phyloP scores from a whole-genome alignment of 2,113 vertebrate species.

The Datnioides undecimradiatus region DNA sequence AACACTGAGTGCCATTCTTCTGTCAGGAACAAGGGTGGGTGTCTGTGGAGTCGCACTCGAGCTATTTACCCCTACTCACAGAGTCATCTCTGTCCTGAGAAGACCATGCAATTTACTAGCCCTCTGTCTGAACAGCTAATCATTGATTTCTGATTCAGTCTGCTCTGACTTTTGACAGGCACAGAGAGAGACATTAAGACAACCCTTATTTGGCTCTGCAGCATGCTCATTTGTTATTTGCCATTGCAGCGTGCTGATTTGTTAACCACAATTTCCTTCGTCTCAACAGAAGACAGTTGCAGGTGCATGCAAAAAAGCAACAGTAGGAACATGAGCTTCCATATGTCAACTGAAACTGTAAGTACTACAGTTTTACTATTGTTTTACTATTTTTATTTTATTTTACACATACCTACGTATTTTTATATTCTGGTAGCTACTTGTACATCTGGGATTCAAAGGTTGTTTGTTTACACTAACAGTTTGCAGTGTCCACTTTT shows the following conservation, averaged over 20 bases:
- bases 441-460: background rate
- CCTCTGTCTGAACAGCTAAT: constrained; percentile 12
- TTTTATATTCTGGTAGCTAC: background rate
- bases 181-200: background rate
- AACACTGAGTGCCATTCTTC: constrained; percentile 74
- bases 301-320: constrained; percentile 50
- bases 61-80: constrained; percentile 52
- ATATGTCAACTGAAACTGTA: constrained; percentile 37
- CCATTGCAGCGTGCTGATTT: constrained; percentile 3
- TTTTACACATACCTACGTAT: background rate
- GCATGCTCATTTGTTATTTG: background rate
- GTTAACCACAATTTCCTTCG: constrained; percentile 71
- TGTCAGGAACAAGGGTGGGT: constrained; percentile 69
- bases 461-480: constrained; percentile 1
- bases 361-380: constrained; percentile 35
- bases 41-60: constrained; percentile 54
- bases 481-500: background rate
- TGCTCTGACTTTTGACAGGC: background rate
- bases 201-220: background rate
- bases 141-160: constrained; percentile 39
- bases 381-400: background rate
- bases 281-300: constrained; percentile 41
- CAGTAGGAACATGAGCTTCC: constrained; percentile 8
- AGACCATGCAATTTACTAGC: constrained; percentile 15
- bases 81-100: constrained; percentile 53